A percentile compares a stretch with the other conserved stretches of the same genome.
phyloP scores from a whole-genome alignment of 1,140 invertebrate species.

The Ladona fulva region DNA sequence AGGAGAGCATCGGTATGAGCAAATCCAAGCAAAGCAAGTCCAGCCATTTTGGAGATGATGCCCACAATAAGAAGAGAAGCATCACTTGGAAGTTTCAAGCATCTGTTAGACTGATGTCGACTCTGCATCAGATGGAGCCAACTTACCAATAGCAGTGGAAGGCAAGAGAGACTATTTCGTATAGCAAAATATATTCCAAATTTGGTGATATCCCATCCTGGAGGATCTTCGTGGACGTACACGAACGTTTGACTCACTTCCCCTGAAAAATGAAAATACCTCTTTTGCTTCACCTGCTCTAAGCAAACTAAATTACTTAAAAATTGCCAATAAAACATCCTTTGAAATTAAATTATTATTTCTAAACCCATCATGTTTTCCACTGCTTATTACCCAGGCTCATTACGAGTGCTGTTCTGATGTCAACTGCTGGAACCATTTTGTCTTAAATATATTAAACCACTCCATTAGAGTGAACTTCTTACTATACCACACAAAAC shows the following conservation, averaged over 20 bases:
- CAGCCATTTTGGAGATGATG: conserved; percentile 33
- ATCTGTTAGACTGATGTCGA: conserved; percentile 29
- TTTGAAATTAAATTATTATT: no score
- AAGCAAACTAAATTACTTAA: no score
- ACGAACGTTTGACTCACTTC: conserved; percentile 35
- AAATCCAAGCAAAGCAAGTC: conserved; percentile 33
- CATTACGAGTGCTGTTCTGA: no score
- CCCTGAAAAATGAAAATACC: conserved; percentile 28
- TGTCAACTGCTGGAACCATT: no score
- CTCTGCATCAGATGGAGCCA: background rate
- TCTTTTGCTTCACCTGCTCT: no score
- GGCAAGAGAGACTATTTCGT: conserved; percentile 32
- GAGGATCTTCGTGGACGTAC: conserved; percentile 30
- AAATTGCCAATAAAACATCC: no score
- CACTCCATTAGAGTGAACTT: no score
- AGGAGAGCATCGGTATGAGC: conserved; percentile 30
- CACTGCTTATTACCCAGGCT: no score
- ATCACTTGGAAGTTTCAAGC: conserved; percentile 27
- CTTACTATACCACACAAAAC: no score
- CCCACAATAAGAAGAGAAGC: conserved; percentile 32
- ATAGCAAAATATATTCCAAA: conserved; percentile 37
- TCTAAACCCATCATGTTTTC: no score
- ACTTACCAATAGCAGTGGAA: conserved; percentile 25
- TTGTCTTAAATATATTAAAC: no score
- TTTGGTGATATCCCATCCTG: conserved; percentile 34